Conservation (phyloP, 2,888 invertebrate genomes). For the Trachelus iudaicus region DNA sequence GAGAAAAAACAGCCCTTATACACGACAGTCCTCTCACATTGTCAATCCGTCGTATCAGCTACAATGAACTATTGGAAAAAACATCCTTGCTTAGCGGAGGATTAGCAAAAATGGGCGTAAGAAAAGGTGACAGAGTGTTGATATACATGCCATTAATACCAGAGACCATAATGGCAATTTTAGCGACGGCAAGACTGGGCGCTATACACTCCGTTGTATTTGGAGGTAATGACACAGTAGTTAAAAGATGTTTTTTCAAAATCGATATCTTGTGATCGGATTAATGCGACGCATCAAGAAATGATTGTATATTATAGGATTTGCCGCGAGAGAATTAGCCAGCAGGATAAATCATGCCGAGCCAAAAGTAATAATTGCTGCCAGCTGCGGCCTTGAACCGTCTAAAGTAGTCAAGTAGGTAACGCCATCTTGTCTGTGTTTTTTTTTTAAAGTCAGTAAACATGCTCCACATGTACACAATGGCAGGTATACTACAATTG, state of each 20-base stretch:
- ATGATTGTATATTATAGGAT: conserved; percentile 71
- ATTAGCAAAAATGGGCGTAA: conserved; percentile 80
- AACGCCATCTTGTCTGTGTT: not conserved
- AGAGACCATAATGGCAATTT: conserved; percentile 88
- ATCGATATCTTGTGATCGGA: not conserved
- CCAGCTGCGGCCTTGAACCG: conserved; percentile 92
- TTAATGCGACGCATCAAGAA: not conserved
- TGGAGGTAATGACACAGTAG: conserved; percentile 74
- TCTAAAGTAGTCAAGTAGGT: conserved; percentile 79
- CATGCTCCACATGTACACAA: not conserved
- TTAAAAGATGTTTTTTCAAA: not conserved
- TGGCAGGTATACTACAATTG: conserved; percentile 77
- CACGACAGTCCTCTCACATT: conserved; percentile 92
- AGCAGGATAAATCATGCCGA: conserved; percentile 88
- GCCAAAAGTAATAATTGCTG: conserved; percentile 89
- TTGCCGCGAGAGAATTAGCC: conserved; percentile 88
- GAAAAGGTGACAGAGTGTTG: conserved; percentile 84
- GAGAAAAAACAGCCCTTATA: conserved; percentile 83
- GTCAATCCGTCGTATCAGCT: conserved; percentile 81
- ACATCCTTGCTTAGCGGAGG: conserved; percentile 88
- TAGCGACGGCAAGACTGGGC: conserved; percentile 88
- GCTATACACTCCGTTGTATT: conserved; percentile 96
- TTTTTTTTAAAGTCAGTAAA: not conserved
- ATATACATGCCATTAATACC: conserved; percentile 97
- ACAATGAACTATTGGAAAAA: conserved; percentile 82